Conservation (phyloP, 2,888 invertebrate species). For the Theristus sp. region DNA sequence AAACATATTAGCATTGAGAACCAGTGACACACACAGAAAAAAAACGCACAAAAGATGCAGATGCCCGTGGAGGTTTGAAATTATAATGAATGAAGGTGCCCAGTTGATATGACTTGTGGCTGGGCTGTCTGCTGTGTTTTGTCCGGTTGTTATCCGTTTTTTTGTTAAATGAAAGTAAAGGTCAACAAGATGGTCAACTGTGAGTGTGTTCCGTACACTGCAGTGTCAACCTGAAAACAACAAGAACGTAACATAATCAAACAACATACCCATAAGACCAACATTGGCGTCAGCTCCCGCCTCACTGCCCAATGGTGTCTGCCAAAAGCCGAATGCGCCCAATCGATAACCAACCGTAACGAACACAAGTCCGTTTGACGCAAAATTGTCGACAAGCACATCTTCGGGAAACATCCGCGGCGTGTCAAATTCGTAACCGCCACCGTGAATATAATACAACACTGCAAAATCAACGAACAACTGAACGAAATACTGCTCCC, state of each 20-base stretch:
- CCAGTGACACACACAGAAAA: no score
- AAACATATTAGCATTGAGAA: background rate
- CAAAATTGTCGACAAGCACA: conserved; percentile 8
- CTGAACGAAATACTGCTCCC: background rate
- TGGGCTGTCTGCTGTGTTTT: no score
- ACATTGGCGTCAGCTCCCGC: conserved; percentile 4
- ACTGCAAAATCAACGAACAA: conserved; percentile 3
- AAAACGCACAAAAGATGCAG: no score
- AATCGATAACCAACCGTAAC: conserved; percentile 6
- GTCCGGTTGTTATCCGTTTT: no score
- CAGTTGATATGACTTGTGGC: no score
- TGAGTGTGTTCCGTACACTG: no score
- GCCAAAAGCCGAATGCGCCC: conserved; percentile 8
- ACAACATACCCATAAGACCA: conserved; percentile 6
- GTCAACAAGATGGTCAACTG: no score
- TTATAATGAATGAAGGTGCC: no score
- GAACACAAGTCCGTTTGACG: conserved; percentile 1
- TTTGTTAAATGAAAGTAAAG: no score
- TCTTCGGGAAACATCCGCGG: conserved; percentile 6
- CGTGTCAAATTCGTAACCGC: conserved; percentile 6
- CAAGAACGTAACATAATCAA: no score
- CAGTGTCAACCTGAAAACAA: no score
- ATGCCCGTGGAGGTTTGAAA: no score
- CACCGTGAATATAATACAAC: conserved; percentile 8
- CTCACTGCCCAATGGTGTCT: background rate